Evolutionary conservation across 2,888 invertebrate genomes (phyloP), one percentile per base, ranked within the genome.

Genomic region (Phortica okadai): DNA sequence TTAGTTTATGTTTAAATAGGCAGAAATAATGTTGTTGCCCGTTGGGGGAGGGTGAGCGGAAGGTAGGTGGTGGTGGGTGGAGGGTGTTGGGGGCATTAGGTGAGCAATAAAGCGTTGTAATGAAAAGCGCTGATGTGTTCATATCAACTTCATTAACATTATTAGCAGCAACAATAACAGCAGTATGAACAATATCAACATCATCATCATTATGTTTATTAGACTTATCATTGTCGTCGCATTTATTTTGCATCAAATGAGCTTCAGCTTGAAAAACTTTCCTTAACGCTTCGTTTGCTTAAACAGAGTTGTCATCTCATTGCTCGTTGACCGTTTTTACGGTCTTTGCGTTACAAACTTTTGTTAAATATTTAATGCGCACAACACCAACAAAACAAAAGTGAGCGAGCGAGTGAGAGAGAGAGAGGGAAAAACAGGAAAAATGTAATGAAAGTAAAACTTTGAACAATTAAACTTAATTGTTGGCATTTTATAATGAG

Each of bases 401-500:
- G 33, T 1, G 21, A 21, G 21, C 21, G 21, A 21, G 21, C 1
- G 21, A 21, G 21, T 0, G 21, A 21, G 21, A 21, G 21, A 21
- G 21, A 21, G 21, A 21, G 21, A 21, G 21, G 21, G 21, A 21
- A 73, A 69, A 70, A 74, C 44, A 59, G 16, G 70, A 45, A 74
- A 45, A 33, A 44, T 56, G 16, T 59, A 50, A 74, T 16, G n/a
- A 21, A 2, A 74, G 74, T 82, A 76, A 80, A 85, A 85, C 85
- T 84, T 85, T 84, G 83, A 80, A 82, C 87, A 84, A 85, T 84
- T 87, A 87, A 82, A 82, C 81, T 87, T 87, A 84, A 84, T 87
- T 82, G 84, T 83, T 81, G 81, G 83, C 83, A 83, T 87, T 85
- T 87, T 83, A 82, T 50, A 50, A 50, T 14, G 50, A 50, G 50